phyloP scores from a whole-genome alignment of 2,797 vertebrate species.

The Cossypha caffra region DNA sequence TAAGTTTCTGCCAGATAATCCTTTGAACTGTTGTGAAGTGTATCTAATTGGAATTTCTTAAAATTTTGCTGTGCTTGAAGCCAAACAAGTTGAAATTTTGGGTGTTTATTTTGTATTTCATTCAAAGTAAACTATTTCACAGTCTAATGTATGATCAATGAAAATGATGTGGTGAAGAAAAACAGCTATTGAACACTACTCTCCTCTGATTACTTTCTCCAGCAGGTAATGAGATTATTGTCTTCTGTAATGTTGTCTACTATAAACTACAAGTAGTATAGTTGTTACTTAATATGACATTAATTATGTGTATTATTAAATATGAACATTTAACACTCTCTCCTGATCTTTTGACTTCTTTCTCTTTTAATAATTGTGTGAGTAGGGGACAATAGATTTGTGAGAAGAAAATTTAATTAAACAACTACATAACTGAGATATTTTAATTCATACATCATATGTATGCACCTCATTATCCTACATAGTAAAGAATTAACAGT shows the following conservation, averaged over 20 bases:
- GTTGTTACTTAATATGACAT: constrained; percentile 42
- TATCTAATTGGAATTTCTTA: constrained; percentile 9
- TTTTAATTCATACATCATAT: background rate
- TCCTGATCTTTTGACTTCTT: constrained; percentile 12
- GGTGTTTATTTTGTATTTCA: background rate
- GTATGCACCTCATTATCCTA: background rate
- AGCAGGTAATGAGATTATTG: constrained; percentile 68
- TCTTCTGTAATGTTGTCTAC: constrained; percentile 25
- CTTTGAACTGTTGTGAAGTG: background rate
- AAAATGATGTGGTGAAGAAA: constrained; percentile 23
- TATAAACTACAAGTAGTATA: constrained; percentile 62
- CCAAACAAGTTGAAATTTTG: constrained; percentile 25
- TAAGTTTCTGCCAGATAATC: constrained; percentile 16
- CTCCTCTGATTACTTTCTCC: constrained; percentile 60
- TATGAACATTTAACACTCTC: constrained; percentile 37
- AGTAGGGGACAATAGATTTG: background rate
- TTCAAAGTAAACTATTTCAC: constrained; percentile 35
- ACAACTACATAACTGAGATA: background rate
- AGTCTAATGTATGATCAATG: background rate
- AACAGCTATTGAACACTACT: constrained; percentile 19
- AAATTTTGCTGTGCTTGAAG: constrained; percentile 5
- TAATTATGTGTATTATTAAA: too few species aligned
- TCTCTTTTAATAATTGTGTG: constrained; percentile 12
- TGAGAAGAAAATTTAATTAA: background rate
- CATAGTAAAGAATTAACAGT: background rate